These are phyloP conservation scores for Eudemis profundana DNA, from an alignment of 2,888 invertebrate genomes.

Conservation along the genomic window DNA sequence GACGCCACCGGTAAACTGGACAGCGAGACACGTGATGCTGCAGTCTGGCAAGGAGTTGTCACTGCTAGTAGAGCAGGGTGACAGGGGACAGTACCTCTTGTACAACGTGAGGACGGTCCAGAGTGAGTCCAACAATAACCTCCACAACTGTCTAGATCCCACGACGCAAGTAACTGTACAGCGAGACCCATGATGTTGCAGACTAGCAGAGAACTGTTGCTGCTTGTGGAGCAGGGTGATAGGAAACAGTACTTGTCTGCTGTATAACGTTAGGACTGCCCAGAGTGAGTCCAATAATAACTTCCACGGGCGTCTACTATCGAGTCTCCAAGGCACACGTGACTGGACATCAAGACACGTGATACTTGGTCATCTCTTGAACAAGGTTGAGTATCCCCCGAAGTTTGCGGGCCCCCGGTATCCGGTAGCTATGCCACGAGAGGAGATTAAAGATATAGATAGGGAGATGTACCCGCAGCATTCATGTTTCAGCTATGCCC, in stretches of 20 bases:
- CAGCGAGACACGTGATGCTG: slow-evolving; percentile 59
- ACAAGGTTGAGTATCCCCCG: no score
- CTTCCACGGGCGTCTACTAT: no score
- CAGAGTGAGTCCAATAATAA: not conserved
- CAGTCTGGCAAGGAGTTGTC: slow-evolving; percentile 50
- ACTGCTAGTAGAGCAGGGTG: slow-evolving; percentile 61
- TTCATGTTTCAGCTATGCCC: slow-evolving; percentile 50
- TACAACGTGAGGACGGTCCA: slow-evolving; percentile 56
- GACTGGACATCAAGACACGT: slow-evolving; percentile 62
- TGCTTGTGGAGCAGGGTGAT: slow-evolving; percentile 62
- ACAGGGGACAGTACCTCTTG: slow-evolving; percentile 61
- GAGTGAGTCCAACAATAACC: not conserved
- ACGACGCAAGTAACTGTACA: no score
- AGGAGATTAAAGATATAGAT: no score
- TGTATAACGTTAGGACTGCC: slow-evolving; percentile 56
- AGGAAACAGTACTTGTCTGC: slow-evolving; percentile 62
- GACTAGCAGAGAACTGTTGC: slow-evolving; percentile 50
- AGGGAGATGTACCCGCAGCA: no score
- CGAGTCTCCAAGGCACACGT: no score
- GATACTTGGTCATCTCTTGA: no score
- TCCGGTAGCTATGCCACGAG: no score
- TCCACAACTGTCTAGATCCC: no score
- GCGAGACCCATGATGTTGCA: slow-evolving; percentile 59
- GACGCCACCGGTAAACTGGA: slow-evolving; percentile 61
- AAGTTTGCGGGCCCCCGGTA: no score